A percentile compares a stretch with the other conserved stretches of the same genome.
Evolutionary conservation across 2,797 vertebrate genomes (phyloP).

Genomic region (Stomatorhinus walkeri): DNA sequence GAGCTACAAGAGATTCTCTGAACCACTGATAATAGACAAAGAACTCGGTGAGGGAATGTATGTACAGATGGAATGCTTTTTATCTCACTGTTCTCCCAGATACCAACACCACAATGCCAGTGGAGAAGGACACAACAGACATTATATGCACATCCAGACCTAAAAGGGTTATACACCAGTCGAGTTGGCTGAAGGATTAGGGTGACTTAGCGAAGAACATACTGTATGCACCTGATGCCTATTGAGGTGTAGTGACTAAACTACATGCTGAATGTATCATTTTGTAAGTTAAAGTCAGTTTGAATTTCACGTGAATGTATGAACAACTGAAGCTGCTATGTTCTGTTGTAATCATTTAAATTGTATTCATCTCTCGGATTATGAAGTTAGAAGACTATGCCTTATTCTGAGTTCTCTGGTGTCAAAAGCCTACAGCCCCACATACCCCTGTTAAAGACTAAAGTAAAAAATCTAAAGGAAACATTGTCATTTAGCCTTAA

Average conservation of each 20-base stretch:
- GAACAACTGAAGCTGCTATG: background rate
- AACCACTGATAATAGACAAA: background rate
- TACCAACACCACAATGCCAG: background rate
- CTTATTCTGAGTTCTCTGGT: background rate
- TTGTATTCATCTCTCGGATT: background rate
- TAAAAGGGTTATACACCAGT: background rate
- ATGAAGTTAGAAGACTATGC: background rate
- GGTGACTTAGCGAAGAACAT: background rate
- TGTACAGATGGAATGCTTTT: background rate
- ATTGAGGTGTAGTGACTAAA: background rate
- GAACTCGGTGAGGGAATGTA: background rate
- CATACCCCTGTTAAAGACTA: background rate
- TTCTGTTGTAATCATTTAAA: background rate
- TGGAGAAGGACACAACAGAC: background rate
- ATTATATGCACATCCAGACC: background rate
- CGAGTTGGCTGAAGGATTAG: background rate
- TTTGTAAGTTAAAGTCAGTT: background rate
- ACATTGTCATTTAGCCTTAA: background rate
- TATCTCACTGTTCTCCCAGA: background rate
- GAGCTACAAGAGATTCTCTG: background rate
- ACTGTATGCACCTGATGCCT: background rate
- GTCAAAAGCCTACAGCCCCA: background rate
- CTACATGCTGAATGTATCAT: background rate
- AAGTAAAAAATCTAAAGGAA: background rate
- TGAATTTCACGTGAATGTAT: background rate